Base-by-base conservation (phyloP, 1,140 invertebrate genomes). In the Colletes gigas region DNA sequence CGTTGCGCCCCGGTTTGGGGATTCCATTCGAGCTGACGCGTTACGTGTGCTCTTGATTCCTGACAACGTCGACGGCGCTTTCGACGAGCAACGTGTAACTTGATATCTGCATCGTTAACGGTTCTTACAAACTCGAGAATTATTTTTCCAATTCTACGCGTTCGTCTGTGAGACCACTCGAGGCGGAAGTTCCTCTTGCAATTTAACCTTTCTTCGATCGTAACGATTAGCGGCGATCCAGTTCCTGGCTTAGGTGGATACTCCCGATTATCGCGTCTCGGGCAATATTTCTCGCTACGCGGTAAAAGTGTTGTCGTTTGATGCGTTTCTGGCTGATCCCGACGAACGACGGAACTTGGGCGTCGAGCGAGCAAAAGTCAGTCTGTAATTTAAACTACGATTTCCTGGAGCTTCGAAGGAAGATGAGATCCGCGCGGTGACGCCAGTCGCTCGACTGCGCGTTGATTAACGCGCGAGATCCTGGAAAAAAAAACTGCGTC, bases 321-420 rank as follows among this genome's bases (percentile, higher is more conserved):
- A 1, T 21, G 9, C 39, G 54, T 15, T 71, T 5, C 69, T 30
- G 30, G 2, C 30, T 30, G 30, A n/a, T 21, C 7, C 12, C 10
- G 17, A 15, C 6, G 17, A 41, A 41, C 2, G 52, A 14, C 68
- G 30, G 12, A n/a, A 19, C 54, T 19, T n/a, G 54, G 2, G 30
- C 52, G 30, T 19, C 54, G 0, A 7, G 1, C 3, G 12, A 44
- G 41, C n/a, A 70, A 12, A 5, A 21, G 17, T 4, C 54, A 44
- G 69, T 57, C 39, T 59, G 54, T 59, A 44, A 71, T 47, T 59
- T 44, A 21, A 59, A 59, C 39, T 59, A 15, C 69, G 69, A 59
- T 71, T 71, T 71, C 54, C 39, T 21, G 69, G 39, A 44, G 54
- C 39, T 44, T 41, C 68, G 54, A 41, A 14, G 30, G 4, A 41